Base-by-base conservation (phyloP, 2,113 vertebrate genomes). In the Numida meleagris region DNA sequence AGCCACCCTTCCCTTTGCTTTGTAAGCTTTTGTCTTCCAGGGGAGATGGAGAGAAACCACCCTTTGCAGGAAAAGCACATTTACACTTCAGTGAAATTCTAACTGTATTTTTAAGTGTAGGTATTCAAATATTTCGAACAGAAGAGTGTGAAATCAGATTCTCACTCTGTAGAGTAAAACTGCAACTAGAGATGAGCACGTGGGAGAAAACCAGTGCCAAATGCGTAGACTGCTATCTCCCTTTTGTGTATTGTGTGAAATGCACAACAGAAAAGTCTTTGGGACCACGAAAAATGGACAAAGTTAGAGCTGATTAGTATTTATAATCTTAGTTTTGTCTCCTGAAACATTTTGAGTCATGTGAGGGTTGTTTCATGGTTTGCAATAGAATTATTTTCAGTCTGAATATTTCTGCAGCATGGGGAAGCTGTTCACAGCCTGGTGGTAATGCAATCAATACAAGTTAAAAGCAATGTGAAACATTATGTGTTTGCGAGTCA, bases 401-500 rank as follows among this genome's bases (percentile, higher is more conserved):
- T 24, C 51, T 68, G 83, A 31, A 2, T 78, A 25, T 66, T 96
- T 75, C 66, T 73, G 62, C 66, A 70, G 51, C 42, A 5, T 4
- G 34, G 46, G 90, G 66, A 81, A 68, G 46, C 51, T 75, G 48
- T 58, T 58, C 55, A 58, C 40, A 90, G 65, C 68, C 58, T 13
- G 3, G 6, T 31, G 65, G 33, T 55, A 78, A 50, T 14, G 73
- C 75, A 66, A 93, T 95, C 90, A 86, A 67, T 80, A 46, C 57
- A 61, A 63, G 57, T 66, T 65, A 93, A 94, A 93, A 90, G 36
- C 83, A 84, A 67, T 89, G 70, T 82, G 91, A 86, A 93, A 84
- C 92, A 74, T 46, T 93, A 86, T 78, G 90, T 95, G 74, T 94
- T 94, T 97, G 93, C 25, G 89, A 96, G 43, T 95, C 91, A 95